A percentile compares a stretch with the other conserved stretches of the same genome.
Conservation (phyloP, 2,113 vertebrate species). For the Psammodynastes pulverulentus region DNA sequence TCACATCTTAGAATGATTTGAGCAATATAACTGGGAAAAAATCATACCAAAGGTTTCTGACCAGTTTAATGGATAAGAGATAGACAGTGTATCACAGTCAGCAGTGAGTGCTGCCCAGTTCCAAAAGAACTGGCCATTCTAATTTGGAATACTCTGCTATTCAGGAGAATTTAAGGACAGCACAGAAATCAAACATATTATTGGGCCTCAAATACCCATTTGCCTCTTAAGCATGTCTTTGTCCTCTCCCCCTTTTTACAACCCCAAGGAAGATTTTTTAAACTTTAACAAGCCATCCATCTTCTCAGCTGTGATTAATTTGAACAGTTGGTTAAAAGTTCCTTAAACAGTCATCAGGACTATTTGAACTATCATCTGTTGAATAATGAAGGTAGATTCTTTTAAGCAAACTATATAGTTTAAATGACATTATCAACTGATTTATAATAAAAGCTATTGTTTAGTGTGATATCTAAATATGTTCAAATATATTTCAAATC, state of each 20-base stretch:
- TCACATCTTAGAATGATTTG: neutral
- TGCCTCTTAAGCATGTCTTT: neutral
- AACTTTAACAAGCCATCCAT: neutral
- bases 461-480: neutral
- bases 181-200: neutral
- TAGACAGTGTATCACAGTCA: neutral
- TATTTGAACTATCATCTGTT: neutral
- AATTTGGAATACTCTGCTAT: neutral
- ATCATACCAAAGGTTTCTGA: neutral
- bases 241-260: neutral
- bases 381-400: neutral
- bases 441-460: neutral
- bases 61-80: neutral
- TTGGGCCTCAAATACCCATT: neutral
- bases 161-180: neutral
- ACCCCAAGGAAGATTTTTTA: neutral
- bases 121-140: neutral
- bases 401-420: neutral
- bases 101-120: neutral
- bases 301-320: neutral
- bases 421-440: neutral
- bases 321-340: neutral
- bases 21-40: neutral
- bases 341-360: neutral
- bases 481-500: neutral